phyloP scores from a whole-genome alignment of 2,797 vertebrate species.

The Macrochelys suwanniensis region DNA sequence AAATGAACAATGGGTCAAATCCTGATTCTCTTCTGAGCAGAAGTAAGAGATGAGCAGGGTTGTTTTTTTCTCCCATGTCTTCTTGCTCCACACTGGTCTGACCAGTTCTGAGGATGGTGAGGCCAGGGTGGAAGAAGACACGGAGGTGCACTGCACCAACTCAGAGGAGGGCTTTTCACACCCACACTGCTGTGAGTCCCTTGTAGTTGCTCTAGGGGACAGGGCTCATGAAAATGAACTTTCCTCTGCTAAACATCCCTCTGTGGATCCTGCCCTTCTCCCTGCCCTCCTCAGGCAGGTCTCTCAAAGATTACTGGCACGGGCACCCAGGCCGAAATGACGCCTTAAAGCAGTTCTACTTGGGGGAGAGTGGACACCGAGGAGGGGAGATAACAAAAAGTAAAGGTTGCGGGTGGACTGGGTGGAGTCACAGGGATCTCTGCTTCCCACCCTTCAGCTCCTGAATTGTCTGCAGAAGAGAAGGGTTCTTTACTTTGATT shows the following conservation, averaged over 20 bases:
- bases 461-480: background rate
- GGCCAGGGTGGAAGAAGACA: background rate
- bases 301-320: no score
- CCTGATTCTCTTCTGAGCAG: background rate
- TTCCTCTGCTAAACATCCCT: background rate
- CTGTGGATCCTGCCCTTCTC: background rate
- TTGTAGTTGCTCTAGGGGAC: no score
- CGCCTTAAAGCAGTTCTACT: background rate
- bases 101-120: background rate
- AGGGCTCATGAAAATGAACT: no score
- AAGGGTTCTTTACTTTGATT: accelerated
- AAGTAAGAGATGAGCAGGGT: background rate
- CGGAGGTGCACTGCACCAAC: no score
- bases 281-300: no score
- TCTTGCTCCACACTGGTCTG: accelerated
- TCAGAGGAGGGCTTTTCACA: no score
- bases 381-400: background rate
- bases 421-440: background rate
- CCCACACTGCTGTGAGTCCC: no score
- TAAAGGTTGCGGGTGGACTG: background rate
- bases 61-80: background rate
- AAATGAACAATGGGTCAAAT: background rate
- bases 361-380: background rate
- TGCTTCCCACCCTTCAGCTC: background rate
- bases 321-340: no score